phyloP scores from a whole-genome alignment of 2,888 invertebrate genomes.

The Macrosoma leucophasiata region DNA sequence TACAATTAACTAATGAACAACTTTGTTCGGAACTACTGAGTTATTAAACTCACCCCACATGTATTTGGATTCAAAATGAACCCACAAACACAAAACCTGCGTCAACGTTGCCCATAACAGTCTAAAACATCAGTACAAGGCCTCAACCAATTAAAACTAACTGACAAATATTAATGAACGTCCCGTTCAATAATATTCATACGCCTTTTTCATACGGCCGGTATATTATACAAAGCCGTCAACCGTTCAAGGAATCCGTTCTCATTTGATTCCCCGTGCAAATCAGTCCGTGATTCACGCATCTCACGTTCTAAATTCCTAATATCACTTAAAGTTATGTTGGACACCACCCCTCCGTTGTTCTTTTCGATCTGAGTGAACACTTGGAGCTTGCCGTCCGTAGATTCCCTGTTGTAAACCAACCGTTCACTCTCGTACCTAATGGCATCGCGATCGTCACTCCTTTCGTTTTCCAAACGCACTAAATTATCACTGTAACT shows the following conservation, averaged over 20 bases:
- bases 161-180: too few relatives aligned
- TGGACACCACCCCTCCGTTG: constrained; percentile 35
- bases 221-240: constrained; percentile 57
- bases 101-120: too few relatives aligned
- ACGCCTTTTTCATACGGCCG: constrained; percentile 38
- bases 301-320: constrained; percentile 43
- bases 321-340: constrained; percentile 37
- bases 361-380: constrained; percentile 52
- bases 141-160: too few relatives aligned
- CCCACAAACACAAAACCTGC: too few relatives aligned
- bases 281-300: constrained; percentile 35
- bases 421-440: constrained; percentile 30
- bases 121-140: too few relatives aligned
- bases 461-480: constrained; percentile 34
- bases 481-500: constrained; percentile 26
- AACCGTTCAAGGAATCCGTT: constrained; percentile 52
- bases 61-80: too few relatives aligned
- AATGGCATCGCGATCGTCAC: constrained; percentile 24
- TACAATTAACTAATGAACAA: too few relatives aligned
- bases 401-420: constrained; percentile 36
- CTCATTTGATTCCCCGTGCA: constrained; percentile 46
- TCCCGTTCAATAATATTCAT: too few relatives aligned
- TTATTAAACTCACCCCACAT: too few relatives aligned
- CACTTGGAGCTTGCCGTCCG: constrained; percentile 57
- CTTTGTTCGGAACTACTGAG: too few relatives aligned